Evolutionary conservation across 1,140 invertebrate species (phyloP).

Genomic region (Hestina assimilis): DNA sequence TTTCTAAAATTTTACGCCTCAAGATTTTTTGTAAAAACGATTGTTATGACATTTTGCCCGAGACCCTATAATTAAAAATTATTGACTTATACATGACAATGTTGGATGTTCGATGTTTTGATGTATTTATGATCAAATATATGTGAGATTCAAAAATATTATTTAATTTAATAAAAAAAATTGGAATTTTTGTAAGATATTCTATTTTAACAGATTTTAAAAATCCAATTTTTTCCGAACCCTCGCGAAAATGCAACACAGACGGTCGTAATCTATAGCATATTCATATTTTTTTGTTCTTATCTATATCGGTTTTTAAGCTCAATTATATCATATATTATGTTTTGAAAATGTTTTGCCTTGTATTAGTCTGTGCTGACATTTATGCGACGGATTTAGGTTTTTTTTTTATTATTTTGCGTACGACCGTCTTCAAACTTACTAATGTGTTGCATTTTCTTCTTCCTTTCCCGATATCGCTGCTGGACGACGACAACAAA

Average conservation of each 20-base stretch:
- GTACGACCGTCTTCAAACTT: conserved; percentile 51
- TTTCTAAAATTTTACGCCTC: not conserved
- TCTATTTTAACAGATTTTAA: not conserved
- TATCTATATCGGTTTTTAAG: conserved; percentile 19
- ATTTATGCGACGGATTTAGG: conserved; percentile 61
- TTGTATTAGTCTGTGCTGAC: conserved; percentile 69
- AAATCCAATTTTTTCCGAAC: conserved; percentile 35
- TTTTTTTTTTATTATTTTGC: conserved; percentile 35
- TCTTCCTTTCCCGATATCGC: conserved; percentile 66
- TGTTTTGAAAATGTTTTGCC: conserved; percentile 23
- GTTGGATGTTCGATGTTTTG: conserved; percentile 50
- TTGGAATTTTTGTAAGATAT: conserved; percentile 14
- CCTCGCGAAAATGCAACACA: conserved; percentile 75
- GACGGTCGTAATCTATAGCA: conserved; percentile 63
- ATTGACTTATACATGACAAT: conserved; percentile 42
- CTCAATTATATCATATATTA: conserved; percentile 16
- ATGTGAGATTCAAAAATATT: conserved; percentile 37
- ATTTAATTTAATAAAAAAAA: conserved; percentile 23
- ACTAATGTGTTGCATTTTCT: conserved; percentile 74
- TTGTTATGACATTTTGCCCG: conserved; percentile 8
- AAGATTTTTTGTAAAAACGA: not conserved
- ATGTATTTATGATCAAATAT: conserved; percentile 62
- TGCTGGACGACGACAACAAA: conserved; percentile 28
- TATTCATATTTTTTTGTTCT: conserved; percentile 22
- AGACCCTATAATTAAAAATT: not conserved